Conservation (phyloP, 2,888 invertebrate species). For the Drosophila buzzatii region DNA sequence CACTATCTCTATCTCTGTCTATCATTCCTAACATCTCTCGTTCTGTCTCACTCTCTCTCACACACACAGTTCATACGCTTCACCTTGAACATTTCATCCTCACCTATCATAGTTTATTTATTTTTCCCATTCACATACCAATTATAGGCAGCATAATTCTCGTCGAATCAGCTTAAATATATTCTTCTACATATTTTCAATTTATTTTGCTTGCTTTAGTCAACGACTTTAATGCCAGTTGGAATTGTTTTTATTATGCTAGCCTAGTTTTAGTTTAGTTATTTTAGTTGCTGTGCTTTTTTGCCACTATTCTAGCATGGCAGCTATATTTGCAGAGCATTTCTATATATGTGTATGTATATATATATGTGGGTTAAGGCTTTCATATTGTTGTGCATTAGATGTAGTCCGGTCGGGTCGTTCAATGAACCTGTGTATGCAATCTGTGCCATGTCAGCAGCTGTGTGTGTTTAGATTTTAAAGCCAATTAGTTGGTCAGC, state of each 20-base stretch:
- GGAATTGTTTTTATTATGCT: slow-evolving; percentile 3
- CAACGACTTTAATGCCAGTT: neutral
- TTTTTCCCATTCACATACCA: too few species aligned
- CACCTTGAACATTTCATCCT: too few species aligned
- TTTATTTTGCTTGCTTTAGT: neutral
- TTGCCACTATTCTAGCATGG: neutral
- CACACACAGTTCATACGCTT: too few species aligned
- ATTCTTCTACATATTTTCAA: neutral
- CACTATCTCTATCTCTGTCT: too few species aligned
- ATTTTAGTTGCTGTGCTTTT: neutral
- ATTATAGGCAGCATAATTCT: too few species aligned
- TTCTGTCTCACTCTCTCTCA: too few species aligned
- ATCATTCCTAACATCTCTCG: too few species aligned
- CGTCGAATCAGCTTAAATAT: too few species aligned
- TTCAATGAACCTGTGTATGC: slow-evolving; percentile 35
- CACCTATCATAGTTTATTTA: too few species aligned
- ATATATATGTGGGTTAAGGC: slow-evolving; percentile 50
- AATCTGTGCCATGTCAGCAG: slow-evolving; percentile 61
- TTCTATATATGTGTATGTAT: slow-evolving; percentile 7
- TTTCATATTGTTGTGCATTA: slow-evolving; percentile 41
- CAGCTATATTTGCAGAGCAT: slow-evolving; percentile 8
- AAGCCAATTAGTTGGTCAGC: slow-evolving; percentile 70
- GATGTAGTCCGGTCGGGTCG: neutral
- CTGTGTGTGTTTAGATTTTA: slow-evolving; percentile 69
- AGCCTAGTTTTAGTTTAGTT: slow-evolving; percentile 3